Percentiles rank a stretch among this genome's conserved stretches.
These are phyloP conservation scores for Drosophila mercatorum DNA, from an alignment of 2,888 invertebrate species.

Conservation along the genomic window DNA sequence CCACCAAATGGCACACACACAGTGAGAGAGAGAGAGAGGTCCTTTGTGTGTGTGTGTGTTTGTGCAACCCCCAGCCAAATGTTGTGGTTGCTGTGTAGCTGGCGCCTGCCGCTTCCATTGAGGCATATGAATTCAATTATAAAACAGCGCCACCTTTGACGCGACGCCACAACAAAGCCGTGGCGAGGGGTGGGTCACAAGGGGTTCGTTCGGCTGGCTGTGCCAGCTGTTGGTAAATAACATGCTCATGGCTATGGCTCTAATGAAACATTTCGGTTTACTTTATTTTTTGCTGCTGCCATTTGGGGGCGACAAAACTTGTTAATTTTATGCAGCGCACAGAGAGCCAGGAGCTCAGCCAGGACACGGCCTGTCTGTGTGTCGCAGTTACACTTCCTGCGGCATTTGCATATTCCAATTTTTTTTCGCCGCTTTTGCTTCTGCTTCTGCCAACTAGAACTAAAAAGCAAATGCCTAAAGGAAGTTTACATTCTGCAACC, in stretches of 20 bases:
- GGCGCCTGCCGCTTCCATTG: conserved; percentile 66
- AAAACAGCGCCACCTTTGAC: conserved; percentile 77
- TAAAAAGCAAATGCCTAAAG: conserved; percentile 80
- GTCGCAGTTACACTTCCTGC: conserved; percentile 77
- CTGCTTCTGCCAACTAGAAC: conserved; percentile 33
- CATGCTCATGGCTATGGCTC: conserved; percentile 56
- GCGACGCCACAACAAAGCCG: conserved; percentile 50
- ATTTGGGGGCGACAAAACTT: conserved; percentile 56
- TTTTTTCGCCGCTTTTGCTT: neutral
- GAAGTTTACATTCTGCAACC: conserved; percentile 70
- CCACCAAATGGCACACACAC: conserved; percentile 42
- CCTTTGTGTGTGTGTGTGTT: neutral
- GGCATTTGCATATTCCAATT: conserved; percentile 80
- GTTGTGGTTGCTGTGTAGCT: conserved; percentile 32
- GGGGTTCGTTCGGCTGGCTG: conserved; percentile 15
- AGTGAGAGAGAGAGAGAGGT: neutral
- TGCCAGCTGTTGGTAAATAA: conserved; percentile 62
- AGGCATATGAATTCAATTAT: conserved; percentile 84
- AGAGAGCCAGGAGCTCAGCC: conserved; percentile 32
- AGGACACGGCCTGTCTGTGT: conserved; percentile 47
- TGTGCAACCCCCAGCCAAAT: conserved; percentile 22
- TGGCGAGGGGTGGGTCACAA: neutral
- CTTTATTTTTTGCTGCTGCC: conserved; percentile 35
- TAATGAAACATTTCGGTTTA: conserved; percentile 67
- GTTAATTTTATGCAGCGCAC: conserved; percentile 81